Conservation (phyloP, 37 sponge, comb jelly and placozoan genomes). For the Beroe forskalii region DNA sequence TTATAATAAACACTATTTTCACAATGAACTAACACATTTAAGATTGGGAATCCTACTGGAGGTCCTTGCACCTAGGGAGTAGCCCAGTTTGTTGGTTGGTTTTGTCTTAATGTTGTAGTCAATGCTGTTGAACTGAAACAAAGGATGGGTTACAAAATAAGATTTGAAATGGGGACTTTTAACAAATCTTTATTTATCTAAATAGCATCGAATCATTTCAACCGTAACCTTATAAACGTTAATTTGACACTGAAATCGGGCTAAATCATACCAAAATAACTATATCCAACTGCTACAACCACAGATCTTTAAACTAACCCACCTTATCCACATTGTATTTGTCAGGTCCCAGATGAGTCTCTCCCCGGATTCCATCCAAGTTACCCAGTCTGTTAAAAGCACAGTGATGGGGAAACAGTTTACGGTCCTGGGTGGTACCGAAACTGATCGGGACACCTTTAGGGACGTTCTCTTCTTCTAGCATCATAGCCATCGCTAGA, state of each 20-base stretch:
- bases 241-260: no score
- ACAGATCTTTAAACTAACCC: no score
- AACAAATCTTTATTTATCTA: no score
- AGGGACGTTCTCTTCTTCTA: constrained; percentile 18
- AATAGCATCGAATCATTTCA: no score
- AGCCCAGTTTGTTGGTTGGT: constrained; percentile 56
- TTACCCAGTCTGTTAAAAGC: constrained; percentile 53
- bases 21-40: constrained; percentile 62
- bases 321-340: constrained; percentile 64
- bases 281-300: no score
- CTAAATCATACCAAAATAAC: no score
- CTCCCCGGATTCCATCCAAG: constrained; percentile 53
- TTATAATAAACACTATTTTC: no score
- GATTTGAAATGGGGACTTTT: no score
- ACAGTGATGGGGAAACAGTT: constrained; percentile 59
- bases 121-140: constrained; percentile 33
- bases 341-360: constrained; percentile 61
- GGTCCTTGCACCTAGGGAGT: constrained; percentile 47
- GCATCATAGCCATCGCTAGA: neutral
- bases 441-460: constrained; percentile 62
- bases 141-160: no score
- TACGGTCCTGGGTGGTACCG: constrained; percentile 58
- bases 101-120: constrained; percentile 60
- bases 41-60: constrained; percentile 35
- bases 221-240: no score